Evolutionary conservation across 2,888 invertebrate genomes (phyloP), one percentile per base, ranked within the genome.

Genomic region (Drosophila gaucha): DNA sequence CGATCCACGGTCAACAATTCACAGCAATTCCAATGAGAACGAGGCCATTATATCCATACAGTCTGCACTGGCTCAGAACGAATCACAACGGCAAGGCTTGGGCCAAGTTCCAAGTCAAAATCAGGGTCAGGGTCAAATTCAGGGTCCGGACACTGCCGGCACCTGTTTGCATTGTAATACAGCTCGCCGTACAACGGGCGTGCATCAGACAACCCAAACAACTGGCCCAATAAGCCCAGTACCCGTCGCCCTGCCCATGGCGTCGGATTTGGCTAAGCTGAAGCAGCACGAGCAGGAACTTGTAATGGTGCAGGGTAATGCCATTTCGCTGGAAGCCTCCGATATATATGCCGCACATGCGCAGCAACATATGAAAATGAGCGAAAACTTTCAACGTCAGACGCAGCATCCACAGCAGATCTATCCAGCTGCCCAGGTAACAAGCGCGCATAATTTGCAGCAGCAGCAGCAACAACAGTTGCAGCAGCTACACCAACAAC

Each of bases 221-320:
- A 92, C 92, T n/a, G 92, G 92, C 0, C 92, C 92, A 0, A 90
- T 92, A 3, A 92, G 92, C 31, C 92, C 92, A 2, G 86, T 92
- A 4, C 91, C 92, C 1, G 82, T 92, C 0, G 88, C 91, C 10
- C 79, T 90, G 54, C 83, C 86, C n/a, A 43, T 62, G 10, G 33
- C 60, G n/a, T 52, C 57, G 6, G 49, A 65, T 18, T 16, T 39
- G 10, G 10, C 22, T 6, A 52, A 46, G 18, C 16, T 31, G 0
- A 62, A 73, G 24, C 50, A 60, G n/a, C 59, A 54, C 2, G 46
- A 68, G 3, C 51, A 62, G 5, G 52, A 69, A 9, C n/a, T 52
- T 6, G 12, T 44, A 16, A 20, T 68, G 9, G 44, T 47, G 1
- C 72, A 70, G 16, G 46, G 63, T 1, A 67, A 58, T 31, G 24